phyloP scores from a whole-genome alignment of 2,888 invertebrate species.

The Octonoba sinensis region DNA sequence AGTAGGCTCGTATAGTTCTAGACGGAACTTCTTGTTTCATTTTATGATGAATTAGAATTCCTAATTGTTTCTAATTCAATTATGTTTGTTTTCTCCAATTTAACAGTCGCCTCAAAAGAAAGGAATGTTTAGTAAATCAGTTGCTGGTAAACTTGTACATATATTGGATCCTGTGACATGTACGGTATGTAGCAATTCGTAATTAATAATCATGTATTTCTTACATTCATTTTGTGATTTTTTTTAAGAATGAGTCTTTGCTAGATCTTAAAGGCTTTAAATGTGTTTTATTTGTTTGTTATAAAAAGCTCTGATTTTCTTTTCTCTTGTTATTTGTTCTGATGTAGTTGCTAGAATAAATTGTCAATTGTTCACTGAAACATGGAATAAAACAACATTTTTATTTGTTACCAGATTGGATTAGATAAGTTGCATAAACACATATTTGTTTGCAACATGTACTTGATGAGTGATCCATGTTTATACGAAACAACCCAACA shows the following conservation, averaged over 20 bases:
- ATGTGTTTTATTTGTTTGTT: background rate
- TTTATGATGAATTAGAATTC: background rate
- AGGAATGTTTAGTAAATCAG: constrained; percentile 51
- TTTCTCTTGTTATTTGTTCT: too few relatives aligned
- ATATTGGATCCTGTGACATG: constrained; percentile 31
- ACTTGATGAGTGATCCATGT: too few relatives aligned
- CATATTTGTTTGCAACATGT: too few relatives aligned
- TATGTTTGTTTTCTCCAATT: background rate
- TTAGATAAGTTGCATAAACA: too few relatives aligned
- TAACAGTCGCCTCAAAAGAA: constrained; percentile 49
- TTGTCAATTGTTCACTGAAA: too few relatives aligned
- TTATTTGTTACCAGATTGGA: too few relatives aligned
- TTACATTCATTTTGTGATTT: background rate
- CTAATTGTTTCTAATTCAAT: background rate
- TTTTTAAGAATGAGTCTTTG: background rate
- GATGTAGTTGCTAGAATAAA: too few relatives aligned
- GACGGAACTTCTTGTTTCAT: too few relatives aligned
- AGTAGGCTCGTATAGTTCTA: too few relatives aligned
- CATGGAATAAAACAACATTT: too few relatives aligned
- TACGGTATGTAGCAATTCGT: background rate
- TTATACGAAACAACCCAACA: too few relatives aligned
- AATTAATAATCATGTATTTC: background rate
- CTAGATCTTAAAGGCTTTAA: background rate
- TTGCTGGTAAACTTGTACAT: constrained; percentile 59
- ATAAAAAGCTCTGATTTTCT: too few relatives aligned